phyloP scores from a whole-genome alignment of 2,797 vertebrate genomes.

The Okamejei kenojei region DNA sequence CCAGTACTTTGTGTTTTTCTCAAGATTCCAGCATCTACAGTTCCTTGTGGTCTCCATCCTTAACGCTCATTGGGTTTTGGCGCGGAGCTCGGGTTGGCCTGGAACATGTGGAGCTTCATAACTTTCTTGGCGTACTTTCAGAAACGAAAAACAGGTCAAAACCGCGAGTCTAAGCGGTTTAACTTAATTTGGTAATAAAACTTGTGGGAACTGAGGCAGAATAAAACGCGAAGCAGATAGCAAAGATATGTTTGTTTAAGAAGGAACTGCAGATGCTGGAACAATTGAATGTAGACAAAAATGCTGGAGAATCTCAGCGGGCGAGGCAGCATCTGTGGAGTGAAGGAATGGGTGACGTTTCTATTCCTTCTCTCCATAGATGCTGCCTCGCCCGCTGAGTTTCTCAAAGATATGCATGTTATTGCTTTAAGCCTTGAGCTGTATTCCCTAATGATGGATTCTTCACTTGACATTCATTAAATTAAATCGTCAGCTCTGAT shows the following conservation, averaged over 20 bases:
- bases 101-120: background rate
- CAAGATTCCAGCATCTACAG: too few relatives aligned
- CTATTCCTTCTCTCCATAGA: too few relatives aligned
- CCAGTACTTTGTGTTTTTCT: too few relatives aligned
- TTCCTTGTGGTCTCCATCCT: too few relatives aligned
- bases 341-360: too few relatives aligned
- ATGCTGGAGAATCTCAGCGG: too few relatives aligned
- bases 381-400: too few relatives aligned
- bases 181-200: background rate
- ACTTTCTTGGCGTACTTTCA: background rate
- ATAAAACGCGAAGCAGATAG: background rate
- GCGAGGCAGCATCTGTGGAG: too few relatives aligned
- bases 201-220: background rate
- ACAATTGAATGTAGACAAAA: too few relatives aligned
- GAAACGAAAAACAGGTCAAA: background rate
- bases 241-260: background rate
- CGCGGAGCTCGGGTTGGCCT: too few relatives aligned
- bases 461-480: background rate
- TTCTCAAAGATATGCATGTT: background rate
- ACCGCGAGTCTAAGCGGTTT: background rate
- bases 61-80: too few relatives aligned
- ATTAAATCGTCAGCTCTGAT: conserved; percentile 2
- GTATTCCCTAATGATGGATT: conserved; percentile 16
- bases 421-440: background rate
- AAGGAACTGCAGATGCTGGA: too few relatives aligned